Base-by-base conservation (phyloP, 2,113 vertebrate genomes). In the Anthoscopus minutus region DNA sequence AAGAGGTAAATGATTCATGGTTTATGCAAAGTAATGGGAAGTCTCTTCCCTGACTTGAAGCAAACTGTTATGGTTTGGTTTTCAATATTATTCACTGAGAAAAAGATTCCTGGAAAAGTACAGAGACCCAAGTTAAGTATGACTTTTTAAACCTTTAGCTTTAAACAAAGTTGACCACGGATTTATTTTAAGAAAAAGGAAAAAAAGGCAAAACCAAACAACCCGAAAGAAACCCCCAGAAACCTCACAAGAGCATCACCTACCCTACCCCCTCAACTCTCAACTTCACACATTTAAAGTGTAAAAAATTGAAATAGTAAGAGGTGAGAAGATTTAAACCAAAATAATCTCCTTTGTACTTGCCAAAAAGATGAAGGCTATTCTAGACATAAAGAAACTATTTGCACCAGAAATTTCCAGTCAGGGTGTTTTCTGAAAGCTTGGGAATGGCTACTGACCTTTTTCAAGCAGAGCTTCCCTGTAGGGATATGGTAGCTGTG, bases 341-440 rank as follows among this genome's bases (percentile, higher is more conserved):
- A 48, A 76, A 80, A 53, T 27, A 25, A 13, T 42, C 25, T 80
- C n/a, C 7, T 23, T 38, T 77, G 12, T 86, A 25, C 25, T 81
- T 81, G 28, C 7, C 37, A 13, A n/a, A 86, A 88, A 86, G 31
- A 12, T 56, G 10, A 37, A 78, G 44, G 5, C 47, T 88, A 2
- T 88, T 92, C 15, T 54, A 48, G 22, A 27, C 78, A 19, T 33
- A 42, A 77, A 57, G 37, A 72, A 90, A 38, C 25, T 19, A 11
- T 21, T 22, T 72, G 11, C 0, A 12, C 2, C 0, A 0, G 37
- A 47, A 37, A 11, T 53, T 40, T 40, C 23, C 30, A 37, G 28
- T 80, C 8, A 37, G 4, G 15, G 2, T 79, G 37, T 74, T 73
- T 53, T 37, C n/a, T 14, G 50, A 40, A 77, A 27, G 25, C 10